Base-by-base conservation (phyloP, 1,140 invertebrate species). In the Anastrepha ludens region DNA sequence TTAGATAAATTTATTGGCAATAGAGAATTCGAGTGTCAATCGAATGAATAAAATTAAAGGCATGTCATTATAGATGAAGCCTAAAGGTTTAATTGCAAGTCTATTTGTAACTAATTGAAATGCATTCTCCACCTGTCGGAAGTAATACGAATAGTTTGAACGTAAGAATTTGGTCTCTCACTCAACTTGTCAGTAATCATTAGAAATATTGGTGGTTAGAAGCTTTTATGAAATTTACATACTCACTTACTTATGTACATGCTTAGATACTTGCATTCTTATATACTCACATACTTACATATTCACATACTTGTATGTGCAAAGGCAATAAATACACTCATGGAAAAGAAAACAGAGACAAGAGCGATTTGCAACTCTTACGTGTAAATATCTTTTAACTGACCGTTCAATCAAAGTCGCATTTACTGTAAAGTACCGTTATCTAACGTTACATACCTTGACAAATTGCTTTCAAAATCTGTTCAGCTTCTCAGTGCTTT, bases 31-130 rank as follows among this genome's bases (percentile, higher is more conserved):
- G 29, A 47, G 44, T 74, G 67, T 47, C 41, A 47, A 47, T n/a
- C n/a, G 15, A 74, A 47, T 74, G 41, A 47, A 47, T 29, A 67
- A 20, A 15, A 11, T 67, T 67, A 67, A 67, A 65, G 64, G 20
- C 39, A 67, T 39, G 39, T 47, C 67, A 74, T 47, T 74, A 47
- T 47, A 3, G 15, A 74, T 55, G 74, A 50, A 81, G 2, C 20
- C 7, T 29, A 50, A 55, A 55, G 47, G 15, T 55, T 81, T 81
- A 50, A n/a, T 55, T 55, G 3, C n/a, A 55, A 74, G n/a, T 74
- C 44, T 74, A 44, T 74, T 74, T n/a, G 39, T 41, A n/a, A 44
- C 70, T 81, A 81, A 81, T 81, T 81, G 74, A 55, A 81, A 81
- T 81, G 50, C 11, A 6, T 81, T 58, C 44, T 29, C n/a, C 50